A percentile compares a stretch with the other conserved stretches of the same genome.
Evolutionary conservation across 2,888 invertebrate species (phyloP).

Genomic region (Pristionchus mayeri): DNA sequence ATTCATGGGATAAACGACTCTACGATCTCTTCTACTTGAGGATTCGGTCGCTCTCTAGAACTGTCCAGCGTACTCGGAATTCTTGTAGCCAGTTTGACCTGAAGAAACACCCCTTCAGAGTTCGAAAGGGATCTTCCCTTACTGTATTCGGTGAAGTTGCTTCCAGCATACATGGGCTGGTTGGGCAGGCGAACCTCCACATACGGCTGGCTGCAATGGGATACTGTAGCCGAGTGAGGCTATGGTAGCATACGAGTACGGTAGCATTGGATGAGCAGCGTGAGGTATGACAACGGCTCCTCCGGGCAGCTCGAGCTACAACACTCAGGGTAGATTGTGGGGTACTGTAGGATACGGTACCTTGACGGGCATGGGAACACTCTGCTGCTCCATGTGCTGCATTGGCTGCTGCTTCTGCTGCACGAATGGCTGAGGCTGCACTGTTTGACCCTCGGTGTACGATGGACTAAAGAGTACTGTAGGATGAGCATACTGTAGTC

Average conservation of each 20-base stretch:
- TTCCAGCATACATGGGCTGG: not conserved
- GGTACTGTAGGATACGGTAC: not conserved
- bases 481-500: not conserved
- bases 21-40: not conserved
- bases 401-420: not conserved
- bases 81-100: slow-evolving; percentile 16
- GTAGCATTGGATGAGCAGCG: slow-evolving; percentile 38
- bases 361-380: not conserved
- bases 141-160: slow-evolving; percentile 36
- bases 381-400: not conserved
- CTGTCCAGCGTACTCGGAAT: slow-evolving; percentile 10
- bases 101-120: not conserved
- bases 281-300: slow-evolving; percentile 30
- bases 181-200: slow-evolving; percentile 22
- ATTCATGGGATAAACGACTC: slow-evolving; percentile 4
- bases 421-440: not conserved
- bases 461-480: slow-evolving; percentile 22
- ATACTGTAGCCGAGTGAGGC: not conserved
- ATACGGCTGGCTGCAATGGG: not conserved
- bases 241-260: slow-evolving; percentile 1
- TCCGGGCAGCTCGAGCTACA: slow-evolving; percentile 25
- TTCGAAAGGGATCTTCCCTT: not conserved
- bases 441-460: not conserved
- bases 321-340: not conserved
- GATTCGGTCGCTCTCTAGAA: not conserved